phyloP scores from a whole-genome alignment of 2,888 invertebrate genomes.

The Macrosiphum euphorbiae region DNA sequence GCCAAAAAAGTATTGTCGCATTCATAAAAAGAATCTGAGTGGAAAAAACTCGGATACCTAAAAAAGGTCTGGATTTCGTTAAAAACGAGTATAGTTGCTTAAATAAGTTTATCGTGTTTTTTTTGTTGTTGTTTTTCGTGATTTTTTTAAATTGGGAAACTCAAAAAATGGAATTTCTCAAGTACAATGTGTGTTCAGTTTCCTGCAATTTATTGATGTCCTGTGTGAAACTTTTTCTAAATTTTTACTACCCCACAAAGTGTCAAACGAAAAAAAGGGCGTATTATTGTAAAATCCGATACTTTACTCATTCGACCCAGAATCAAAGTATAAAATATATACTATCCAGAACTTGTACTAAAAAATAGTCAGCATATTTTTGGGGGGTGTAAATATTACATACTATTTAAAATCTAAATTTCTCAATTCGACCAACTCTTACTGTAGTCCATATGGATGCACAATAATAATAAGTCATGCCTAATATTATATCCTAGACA shows the following conservation, averaged over 20 bases:
- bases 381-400: neutral
- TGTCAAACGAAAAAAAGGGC: neutral
- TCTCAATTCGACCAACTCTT: neutral
- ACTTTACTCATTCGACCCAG: neutral
- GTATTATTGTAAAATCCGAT: neutral
- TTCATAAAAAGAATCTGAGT: neutral
- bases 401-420: neutral
- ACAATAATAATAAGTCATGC: neutral
- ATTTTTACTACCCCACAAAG: neutral
- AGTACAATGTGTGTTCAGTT: neutral
- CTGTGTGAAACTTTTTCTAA: neutral
- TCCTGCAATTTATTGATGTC: neutral
- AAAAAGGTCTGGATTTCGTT: neutral
- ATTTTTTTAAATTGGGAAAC: neutral
- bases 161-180: neutral
- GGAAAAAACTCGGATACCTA: neutral
- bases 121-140: neutral
- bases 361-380: neutral
- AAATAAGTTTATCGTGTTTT: neutral
- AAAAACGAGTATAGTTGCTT: neutral
- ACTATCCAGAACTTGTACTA: neutral
- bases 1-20: slow-evolving; percentile 7
- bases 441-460: neutral
- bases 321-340: neutral
- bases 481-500: neutral